Conservation (phyloP, 2,797 vertebrate species). For the Kryptopterus vitreolus region DNA sequence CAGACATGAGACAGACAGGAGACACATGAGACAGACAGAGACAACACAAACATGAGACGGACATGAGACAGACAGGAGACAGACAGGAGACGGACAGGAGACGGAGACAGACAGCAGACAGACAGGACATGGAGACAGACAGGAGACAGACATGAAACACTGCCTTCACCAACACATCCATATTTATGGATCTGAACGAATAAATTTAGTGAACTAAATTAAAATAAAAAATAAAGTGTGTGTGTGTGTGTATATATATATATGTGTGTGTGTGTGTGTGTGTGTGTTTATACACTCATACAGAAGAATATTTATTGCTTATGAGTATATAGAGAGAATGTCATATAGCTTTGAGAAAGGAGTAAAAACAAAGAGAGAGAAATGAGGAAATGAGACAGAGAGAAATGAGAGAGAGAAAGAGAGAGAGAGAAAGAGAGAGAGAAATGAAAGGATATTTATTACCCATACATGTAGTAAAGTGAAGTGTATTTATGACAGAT, state of each 20-base stretch:
- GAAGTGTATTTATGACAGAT: conserved; percentile 2
- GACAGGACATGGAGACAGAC: too few relatives aligned
- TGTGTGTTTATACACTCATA: background rate
- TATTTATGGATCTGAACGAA: too few relatives aligned
- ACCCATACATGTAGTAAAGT: conserved; percentile 21
- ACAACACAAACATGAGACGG: too few relatives aligned
- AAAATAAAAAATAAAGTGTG: too few relatives aligned
- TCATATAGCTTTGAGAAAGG: background rate
- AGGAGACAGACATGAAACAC: too few relatives aligned
- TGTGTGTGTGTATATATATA: background rate
- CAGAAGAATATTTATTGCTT: background rate
- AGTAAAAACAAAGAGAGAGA: too few relatives aligned
- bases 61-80: too few relatives aligned
- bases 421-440: background rate
- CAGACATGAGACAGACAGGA: background rate
- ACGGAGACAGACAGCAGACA: too few relatives aligned
- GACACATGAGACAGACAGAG: background rate
- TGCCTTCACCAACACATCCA: too few relatives aligned
- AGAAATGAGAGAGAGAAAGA: background rate
- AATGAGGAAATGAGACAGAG: too few relatives aligned
- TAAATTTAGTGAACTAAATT: too few relatives aligned
- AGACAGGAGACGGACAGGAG: background rate
- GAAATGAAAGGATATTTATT: conserved; percentile 14
- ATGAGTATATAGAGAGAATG: background rate
- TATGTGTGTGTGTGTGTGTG: conserved; percentile 11